Evolutionary conservation across 1,140 invertebrate species (phyloP).

Genomic region (Radopholus similis): DNA sequence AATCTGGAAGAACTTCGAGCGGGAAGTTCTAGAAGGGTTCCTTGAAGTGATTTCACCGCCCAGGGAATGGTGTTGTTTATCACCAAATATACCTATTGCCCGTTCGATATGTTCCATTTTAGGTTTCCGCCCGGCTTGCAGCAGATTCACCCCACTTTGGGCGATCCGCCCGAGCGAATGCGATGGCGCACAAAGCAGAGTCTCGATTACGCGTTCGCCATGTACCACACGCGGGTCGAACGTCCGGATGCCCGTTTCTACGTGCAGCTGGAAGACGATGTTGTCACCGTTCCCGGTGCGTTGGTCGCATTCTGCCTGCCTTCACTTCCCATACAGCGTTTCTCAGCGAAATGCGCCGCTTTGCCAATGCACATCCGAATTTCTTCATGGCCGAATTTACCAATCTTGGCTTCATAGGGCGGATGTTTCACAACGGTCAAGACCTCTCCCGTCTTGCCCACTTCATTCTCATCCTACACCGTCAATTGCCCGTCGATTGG

Average conservation of each 20-base stretch:
- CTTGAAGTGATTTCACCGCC: constrained; percentile 20
- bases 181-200: constrained; percentile 21
- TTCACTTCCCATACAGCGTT: constrained; percentile 7
- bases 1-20: constrained; percentile 4
- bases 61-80: constrained; percentile 11
- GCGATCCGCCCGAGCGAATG: constrained; percentile 14
- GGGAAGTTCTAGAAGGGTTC: constrained; percentile 5
- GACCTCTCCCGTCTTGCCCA: constrained; percentile 4
- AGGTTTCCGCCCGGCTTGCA: constrained; percentile 14
- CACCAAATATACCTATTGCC: not conserved
- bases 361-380: constrained; percentile 7
- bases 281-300: constrained; percentile 17
- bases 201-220: constrained; percentile 21
- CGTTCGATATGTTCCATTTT: not conserved
- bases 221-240: constrained; percentile 4
- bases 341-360: constrained; percentile 14
- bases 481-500: constrained; percentile 21
- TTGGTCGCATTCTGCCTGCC: no score
- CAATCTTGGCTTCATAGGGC: constrained; percentile 21
- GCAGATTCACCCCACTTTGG: constrained; percentile 3
- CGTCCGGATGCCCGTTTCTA: constrained; percentile 6
- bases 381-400: constrained; percentile 21
- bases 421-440: constrained; percentile 17
- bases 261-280: constrained; percentile 23
- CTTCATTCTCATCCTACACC: constrained; percentile 18